Evolutionary conservation across 2,888 invertebrate genomes (phyloP).

Genomic region (Melinopterus prodromus): DNA sequence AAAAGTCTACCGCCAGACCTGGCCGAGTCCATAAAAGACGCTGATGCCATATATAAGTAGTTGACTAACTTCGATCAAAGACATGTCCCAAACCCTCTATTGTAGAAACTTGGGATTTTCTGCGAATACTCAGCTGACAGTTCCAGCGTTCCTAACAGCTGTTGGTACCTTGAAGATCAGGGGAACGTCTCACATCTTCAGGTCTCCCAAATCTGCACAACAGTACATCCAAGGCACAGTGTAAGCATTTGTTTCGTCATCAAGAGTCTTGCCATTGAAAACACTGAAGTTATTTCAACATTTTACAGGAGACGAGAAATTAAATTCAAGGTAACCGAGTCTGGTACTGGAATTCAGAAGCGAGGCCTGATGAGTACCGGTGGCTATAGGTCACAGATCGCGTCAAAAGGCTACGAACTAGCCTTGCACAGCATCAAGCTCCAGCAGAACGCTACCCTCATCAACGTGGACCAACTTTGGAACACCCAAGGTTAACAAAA

Average conservation of each 20-base stretch:
- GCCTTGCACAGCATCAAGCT: conserved; percentile 68
- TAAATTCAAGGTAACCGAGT: conserved; percentile 20
- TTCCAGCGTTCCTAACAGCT: conserved; percentile 66
- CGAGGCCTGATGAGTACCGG: neutral
- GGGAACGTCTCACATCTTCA: conserved; percentile 72
- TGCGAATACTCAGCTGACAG: conserved; percentile 50
- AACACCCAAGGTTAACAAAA: conserved; percentile 54
- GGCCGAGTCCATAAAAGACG: conserved; percentile 44
- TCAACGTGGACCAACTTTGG: conserved; percentile 66
- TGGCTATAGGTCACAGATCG: conserved; percentile 10
- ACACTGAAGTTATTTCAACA: neutral
- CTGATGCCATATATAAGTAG: conserved; percentile 35
- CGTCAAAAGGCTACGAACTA: conserved; percentile 58
- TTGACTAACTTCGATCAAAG: neutral
- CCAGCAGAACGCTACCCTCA: conserved; percentile 64
- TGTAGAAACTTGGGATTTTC: conserved; percentile 34
- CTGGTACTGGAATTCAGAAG: neutral
- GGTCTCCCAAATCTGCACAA: conserved; percentile 59
- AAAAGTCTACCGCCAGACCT: conserved; percentile 65
- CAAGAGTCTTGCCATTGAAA: neutral
- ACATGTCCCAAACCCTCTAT: neutral
- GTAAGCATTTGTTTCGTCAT: conserved; percentile 21
- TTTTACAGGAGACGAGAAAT: conserved; percentile 31
- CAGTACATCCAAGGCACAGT: conserved; percentile 34
- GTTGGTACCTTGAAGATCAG: conserved; percentile 72